Evolutionary conservation across 2,888 invertebrate species (phyloP).

Genomic region (Halictus ligatus): DNA sequence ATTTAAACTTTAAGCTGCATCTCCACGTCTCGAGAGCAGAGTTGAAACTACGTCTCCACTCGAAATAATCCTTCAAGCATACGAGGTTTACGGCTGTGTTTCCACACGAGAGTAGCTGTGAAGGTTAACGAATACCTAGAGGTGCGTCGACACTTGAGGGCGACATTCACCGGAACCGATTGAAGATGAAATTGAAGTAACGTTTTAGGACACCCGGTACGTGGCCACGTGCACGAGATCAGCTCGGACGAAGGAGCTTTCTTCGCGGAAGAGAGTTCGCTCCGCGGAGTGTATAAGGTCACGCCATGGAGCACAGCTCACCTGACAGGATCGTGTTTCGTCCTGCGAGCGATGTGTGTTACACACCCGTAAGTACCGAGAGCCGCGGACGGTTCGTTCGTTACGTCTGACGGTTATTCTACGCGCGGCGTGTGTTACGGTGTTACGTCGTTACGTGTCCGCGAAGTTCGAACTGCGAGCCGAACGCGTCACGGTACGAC

Average conservation of each 20-base stretch:
- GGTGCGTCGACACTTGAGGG: no score
- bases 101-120: no score
- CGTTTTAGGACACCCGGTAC: constrained; percentile 33
- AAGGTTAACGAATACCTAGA: no score
- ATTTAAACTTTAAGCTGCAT: no score
- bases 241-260: constrained; percentile 52
- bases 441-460: constrained; percentile 42
- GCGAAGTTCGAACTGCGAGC: constrained; percentile 29
- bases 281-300: constrained; percentile 57
- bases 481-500: constrained; percentile 38
- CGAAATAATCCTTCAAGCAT: no score
- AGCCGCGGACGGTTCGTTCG: constrained; percentile 37
- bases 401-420: constrained; percentile 51
- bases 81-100: no score
- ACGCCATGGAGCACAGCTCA: constrained; percentile 48
- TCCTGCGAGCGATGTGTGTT: constrained; percentile 38
- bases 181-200: neutral
- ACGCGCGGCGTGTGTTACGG: constrained; percentile 42
- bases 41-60: no score
- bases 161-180: neutral
- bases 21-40: no score
- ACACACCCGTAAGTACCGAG: constrained; percentile 37
- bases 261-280: constrained; percentile 63
- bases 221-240: constrained; percentile 15
- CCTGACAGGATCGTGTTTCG: constrained; percentile 63